phyloP scores from a whole-genome alignment of 2,888 invertebrate genomes.

The Alitta virens region DNA sequence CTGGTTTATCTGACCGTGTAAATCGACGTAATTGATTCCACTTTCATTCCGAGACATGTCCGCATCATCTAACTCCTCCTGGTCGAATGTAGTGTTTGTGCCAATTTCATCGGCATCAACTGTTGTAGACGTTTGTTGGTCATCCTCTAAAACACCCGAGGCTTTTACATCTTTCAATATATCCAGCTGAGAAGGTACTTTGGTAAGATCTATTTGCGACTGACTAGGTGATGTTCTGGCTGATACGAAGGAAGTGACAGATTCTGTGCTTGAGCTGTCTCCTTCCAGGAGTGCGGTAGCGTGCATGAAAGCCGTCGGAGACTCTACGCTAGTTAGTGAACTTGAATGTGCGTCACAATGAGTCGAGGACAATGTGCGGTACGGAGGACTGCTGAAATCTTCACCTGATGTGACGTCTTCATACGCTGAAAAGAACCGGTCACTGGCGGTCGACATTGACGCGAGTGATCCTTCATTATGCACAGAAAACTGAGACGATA shows the following conservation, averaged over 20 bases:
- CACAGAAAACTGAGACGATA: constrained; percentile 27
- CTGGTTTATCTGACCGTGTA: constrained; percentile 89
- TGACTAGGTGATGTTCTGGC: constrained; percentile 72
- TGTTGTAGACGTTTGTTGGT: neutral
- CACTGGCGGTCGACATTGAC: constrained; percentile 54
- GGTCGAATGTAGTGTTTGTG: neutral
- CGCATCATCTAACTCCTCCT: constrained; percentile 7
- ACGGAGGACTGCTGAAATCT: constrained; percentile 41
- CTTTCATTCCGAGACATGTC: neutral
- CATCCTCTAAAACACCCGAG: neutral
- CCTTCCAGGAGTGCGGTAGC: neutral
- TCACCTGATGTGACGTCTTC: constrained; percentile 65
- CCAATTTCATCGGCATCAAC: neutral
- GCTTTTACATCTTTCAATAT: constrained; percentile 7
- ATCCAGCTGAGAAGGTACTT: constrained; percentile 3
- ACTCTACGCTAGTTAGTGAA: neutral
- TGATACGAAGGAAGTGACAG: constrained; percentile 65
- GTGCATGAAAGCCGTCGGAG: constrained; percentile 1
- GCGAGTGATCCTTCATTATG: constrained; percentile 22
- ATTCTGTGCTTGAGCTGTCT: constrained; percentile 19
- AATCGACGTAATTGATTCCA: constrained; percentile 65
- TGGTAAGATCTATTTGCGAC: constrained; percentile 2
- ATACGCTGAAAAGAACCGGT: constrained; percentile 90
- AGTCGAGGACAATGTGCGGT: neutral
- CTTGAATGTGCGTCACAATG: constrained; percentile 1